A percentile compares a stretch with the other conserved stretches of the same genome.
These are phyloP conservation scores for Channa maculata DNA, from an alignment of 2,113 vertebrate species.

Conservation along the genomic window DNA sequence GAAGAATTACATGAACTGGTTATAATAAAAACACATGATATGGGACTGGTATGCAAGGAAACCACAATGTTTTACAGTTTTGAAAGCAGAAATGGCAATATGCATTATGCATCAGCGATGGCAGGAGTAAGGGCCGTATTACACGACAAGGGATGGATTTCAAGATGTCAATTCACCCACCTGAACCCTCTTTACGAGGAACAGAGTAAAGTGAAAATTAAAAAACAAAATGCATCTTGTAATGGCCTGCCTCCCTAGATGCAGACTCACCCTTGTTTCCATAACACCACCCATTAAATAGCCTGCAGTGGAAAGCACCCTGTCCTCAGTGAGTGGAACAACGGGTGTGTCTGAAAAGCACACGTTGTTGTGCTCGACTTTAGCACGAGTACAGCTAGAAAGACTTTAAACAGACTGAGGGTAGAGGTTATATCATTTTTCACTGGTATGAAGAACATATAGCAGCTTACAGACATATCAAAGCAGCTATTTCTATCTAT, in stretches of 20 bases:
- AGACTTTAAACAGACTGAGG: too few relatives aligned
- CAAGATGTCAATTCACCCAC: neutral
- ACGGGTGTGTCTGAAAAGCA: slow-evolving; percentile 28
- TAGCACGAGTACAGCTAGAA: neutral
- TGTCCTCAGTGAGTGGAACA: neutral
- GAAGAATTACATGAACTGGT: too few relatives aligned
- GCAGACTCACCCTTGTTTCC: neutral
- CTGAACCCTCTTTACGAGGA: neutral
- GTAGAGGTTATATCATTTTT: too few relatives aligned
- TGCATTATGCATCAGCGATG: neutral
- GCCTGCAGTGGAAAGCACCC: slow-evolving; percentile 13
- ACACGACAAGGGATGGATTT: neutral
- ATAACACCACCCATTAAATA: neutral
- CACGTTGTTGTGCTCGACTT: neutral
- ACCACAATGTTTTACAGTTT: too few relatives aligned
- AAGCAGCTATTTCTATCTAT: neutral
- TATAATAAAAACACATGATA: too few relatives aligned
- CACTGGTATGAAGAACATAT: neutral
- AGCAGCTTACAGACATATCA: neutral
- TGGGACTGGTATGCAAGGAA: too few relatives aligned
- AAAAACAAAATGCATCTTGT: neutral
- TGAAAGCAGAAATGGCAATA: neutral
- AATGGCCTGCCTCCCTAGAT: neutral
- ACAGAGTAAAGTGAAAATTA: neutral
- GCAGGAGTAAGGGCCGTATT: neutral